Conservation (phyloP, 2,888 invertebrate genomes). For the Cerceris ruficornis region DNA sequence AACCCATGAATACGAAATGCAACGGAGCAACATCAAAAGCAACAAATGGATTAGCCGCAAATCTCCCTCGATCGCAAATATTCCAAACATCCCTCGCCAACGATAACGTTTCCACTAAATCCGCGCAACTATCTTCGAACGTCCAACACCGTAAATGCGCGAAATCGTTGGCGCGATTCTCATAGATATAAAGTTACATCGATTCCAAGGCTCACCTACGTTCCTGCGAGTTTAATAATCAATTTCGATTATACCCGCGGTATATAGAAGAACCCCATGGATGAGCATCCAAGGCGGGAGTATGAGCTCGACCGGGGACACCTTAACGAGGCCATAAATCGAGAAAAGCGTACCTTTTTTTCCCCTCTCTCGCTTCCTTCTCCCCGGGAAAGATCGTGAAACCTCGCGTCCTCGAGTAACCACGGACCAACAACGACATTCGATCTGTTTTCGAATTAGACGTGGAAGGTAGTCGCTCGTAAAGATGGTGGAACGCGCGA, state of each 20-base stretch:
- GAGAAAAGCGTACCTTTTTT: slow-evolving; percentile 51
- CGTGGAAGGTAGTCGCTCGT: slow-evolving; percentile 61
- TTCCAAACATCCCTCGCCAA: no score
- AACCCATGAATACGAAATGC: no score
- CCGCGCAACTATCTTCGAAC: no score
- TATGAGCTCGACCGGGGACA: slow-evolving; percentile 20
- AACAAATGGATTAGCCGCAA: no score
- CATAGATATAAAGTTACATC: slow-evolving; percentile 39
- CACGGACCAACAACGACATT: slow-evolving; percentile 52
- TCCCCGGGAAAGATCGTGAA: slow-evolving; percentile 52
- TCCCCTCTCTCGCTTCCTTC: no score
- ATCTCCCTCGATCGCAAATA: no score
- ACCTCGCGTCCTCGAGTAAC: slow-evolving; percentile 30
- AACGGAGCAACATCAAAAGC: no score
- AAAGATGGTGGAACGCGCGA: slow-evolving; percentile 67
- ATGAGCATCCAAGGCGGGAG: slow-evolving; percentile 27
- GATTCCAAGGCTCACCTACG: slow-evolving; percentile 26
- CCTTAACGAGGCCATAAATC: slow-evolving; percentile 65
- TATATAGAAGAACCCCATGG: slow-evolving; percentile 3
- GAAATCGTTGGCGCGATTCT: background rate
- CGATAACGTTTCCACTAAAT: no score
- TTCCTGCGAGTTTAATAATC: slow-evolving; percentile 42
- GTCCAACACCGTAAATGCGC: background rate
- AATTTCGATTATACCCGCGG: slow-evolving; percentile 31
- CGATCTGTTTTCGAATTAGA: slow-evolving; percentile 70